Evolutionary conservation across 2,888 invertebrate genomes (phyloP).

Genomic region (Mythimna ferrago): DNA sequence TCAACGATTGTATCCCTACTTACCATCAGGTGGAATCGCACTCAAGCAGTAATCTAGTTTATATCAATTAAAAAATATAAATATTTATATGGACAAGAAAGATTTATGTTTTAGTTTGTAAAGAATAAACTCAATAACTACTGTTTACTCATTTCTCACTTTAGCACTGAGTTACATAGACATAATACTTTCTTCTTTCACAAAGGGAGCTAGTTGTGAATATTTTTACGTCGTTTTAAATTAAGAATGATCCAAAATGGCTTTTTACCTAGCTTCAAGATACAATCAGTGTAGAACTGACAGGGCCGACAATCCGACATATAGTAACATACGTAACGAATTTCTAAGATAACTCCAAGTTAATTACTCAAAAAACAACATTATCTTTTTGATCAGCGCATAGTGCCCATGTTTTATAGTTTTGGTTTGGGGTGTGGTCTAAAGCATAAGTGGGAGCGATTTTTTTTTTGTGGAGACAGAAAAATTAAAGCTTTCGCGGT

Average conservation of each 20-base stretch:
- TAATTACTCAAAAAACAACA: constrained; percentile 79
- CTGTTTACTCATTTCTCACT: not conserved
- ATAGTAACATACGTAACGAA: constrained; percentile 49
- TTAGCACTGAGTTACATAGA: too few relatives aligned
- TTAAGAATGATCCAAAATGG: too few relatives aligned
- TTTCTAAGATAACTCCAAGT: constrained; percentile 64
- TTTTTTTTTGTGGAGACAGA: not conserved
- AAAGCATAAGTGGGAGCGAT: constrained; percentile 63
- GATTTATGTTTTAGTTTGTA: too few relatives aligned
- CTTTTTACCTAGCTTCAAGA: constrained; percentile 5
- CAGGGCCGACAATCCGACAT: constrained; percentile 28
- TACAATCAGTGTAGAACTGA: constrained; percentile 24
- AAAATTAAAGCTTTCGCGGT: not conserved
- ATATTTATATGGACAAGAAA: too few relatives aligned
- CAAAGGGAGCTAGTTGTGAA: too few relatives aligned
- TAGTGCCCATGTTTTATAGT: constrained; percentile 71
- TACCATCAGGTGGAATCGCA: too few relatives aligned
- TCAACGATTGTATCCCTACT: too few relatives aligned
- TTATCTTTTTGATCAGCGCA: constrained; percentile 75
- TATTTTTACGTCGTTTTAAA: too few relatives aligned
- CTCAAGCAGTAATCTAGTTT: too few relatives aligned
- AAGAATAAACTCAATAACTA: not conserved
- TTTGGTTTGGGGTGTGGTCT: constrained; percentile 57
- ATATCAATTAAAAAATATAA: too few relatives aligned
- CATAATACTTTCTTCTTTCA: too few relatives aligned